Percentiles rank a stretch among this genome's conserved stretches.
Conservation (phyloP, 2,888 invertebrate species). For the Adela reaumurella region DNA sequence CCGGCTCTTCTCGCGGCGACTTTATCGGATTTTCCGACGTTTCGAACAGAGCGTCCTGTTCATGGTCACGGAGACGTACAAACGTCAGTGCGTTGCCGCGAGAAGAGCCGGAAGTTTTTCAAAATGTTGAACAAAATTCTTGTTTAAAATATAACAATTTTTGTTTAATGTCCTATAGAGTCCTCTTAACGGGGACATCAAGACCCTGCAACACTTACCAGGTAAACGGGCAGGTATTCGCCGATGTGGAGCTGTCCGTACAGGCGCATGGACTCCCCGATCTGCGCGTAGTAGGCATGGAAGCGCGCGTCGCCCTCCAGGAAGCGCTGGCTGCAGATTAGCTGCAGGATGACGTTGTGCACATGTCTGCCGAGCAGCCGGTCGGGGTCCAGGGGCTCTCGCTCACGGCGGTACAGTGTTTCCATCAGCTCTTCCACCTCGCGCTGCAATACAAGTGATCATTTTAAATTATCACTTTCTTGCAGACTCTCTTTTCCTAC, state of each 20-base stretch:
- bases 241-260: conserved; percentile 72
- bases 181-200: conserved; percentile 51
- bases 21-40: too few species aligned
- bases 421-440: conserved; percentile 68
- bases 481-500: too few species aligned
- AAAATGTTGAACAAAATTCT: conserved; percentile 45
- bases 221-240: conserved; percentile 69
- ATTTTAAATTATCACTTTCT: too few species aligned
- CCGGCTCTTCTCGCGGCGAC: too few species aligned
- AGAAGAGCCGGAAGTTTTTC: too few species aligned
- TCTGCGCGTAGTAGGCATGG: conserved; percentile 66
- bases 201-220: conserved; percentile 26
- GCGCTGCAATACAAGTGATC: conserved; percentile 29
- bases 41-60: too few species aligned
- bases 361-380: conserved; percentile 69
- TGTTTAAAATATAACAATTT: too few species aligned
- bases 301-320: conserved; percentile 67
- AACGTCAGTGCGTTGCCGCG: too few species aligned
- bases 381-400: conserved; percentile 62
- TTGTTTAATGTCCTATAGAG: too few species aligned
- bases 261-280: conserved; percentile 77
- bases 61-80: too few species aligned
- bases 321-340: conserved; percentile 80
- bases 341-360: conserved; percentile 79
- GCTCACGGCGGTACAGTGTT: conserved; percentile 51